Conservation (phyloP, 2,888 invertebrate genomes). For the Lithophane semibrunnea region DNA sequence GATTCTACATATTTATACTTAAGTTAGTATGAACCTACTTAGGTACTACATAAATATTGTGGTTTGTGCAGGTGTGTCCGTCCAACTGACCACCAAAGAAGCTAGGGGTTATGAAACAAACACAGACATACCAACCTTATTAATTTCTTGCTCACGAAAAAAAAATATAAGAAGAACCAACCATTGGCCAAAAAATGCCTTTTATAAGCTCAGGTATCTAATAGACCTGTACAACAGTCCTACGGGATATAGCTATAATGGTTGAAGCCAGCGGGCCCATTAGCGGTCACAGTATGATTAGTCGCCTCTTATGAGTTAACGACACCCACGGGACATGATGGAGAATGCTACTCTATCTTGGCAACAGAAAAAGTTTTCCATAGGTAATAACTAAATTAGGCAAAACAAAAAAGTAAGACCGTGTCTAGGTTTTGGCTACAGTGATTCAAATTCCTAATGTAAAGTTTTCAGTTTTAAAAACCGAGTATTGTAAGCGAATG, state of each 20-base stretch:
- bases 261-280: constrained; percentile 6
- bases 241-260: constrained; percentile 2
- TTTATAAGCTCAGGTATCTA: background rate
- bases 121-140: background rate
- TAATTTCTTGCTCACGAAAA: background rate
- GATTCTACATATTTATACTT: background rate
- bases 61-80: background rate
- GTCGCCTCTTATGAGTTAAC: constrained; percentile 25
- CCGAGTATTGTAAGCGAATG: background rate
- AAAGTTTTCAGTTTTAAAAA: background rate
- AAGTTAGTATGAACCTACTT: background rate
- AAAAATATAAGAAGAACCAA: background rate
- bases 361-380: background rate
- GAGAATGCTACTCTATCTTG: constrained; percentile 39
- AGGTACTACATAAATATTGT: too few species aligned
- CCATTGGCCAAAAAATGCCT: background rate
- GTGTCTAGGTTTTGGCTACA: background rate
- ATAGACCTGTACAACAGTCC: constrained; percentile 1
- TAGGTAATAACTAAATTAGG: background rate
- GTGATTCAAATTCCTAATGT: background rate
- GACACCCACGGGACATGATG: constrained; percentile 38
- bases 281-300: constrained; percentile 19
- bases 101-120: background rate
- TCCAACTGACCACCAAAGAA: constrained; percentile 3
- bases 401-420: background rate